Percentiles rank a stretch among this genome's conserved stretches.
These are phyloP conservation scores for Antechinus stuartii DNA, from an alignment of 2,113 vertebrate species.

Conservation along the genomic window DNA sequence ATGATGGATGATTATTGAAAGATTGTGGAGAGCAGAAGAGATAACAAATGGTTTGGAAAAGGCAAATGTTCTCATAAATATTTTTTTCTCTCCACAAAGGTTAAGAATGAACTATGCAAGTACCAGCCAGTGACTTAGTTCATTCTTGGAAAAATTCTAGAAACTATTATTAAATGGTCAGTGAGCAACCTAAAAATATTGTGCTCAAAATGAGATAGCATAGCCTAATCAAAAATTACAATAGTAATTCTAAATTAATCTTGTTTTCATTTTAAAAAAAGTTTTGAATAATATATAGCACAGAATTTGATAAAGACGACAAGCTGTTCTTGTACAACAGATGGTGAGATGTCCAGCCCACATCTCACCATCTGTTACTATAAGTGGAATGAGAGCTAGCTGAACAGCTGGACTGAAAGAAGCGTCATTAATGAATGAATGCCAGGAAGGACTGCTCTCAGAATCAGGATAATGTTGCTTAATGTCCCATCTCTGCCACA, in stretches of 20 bases:
- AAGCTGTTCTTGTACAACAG: not conserved
- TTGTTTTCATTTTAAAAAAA: not conserved
- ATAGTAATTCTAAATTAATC: not conserved
- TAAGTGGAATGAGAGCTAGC: not conserved
- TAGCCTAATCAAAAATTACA: not conserved
- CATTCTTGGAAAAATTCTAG: not conserved
- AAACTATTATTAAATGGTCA: not conserved
- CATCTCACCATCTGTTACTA: not conserved
- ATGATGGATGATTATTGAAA: not conserved
- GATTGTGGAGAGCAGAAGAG: not conserved
- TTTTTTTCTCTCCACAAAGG: not conserved
- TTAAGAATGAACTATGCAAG: not conserved
- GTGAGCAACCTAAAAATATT: not conserved
- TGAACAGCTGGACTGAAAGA: not conserved
- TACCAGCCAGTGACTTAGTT: not conserved
- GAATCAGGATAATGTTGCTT: not conserved
- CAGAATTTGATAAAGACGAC: not conserved
- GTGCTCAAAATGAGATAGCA: not conserved
- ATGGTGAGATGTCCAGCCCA: not conserved
- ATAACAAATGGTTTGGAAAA: not conserved
- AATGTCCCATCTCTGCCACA: not conserved
- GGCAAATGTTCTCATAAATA: not conserved
- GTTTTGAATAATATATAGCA: not conserved
- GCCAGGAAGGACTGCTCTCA: not conserved
- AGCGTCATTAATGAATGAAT: not conserved